Conservation (phyloP, 2,888 invertebrate species). For the Rhyacophila evoluta region DNA sequence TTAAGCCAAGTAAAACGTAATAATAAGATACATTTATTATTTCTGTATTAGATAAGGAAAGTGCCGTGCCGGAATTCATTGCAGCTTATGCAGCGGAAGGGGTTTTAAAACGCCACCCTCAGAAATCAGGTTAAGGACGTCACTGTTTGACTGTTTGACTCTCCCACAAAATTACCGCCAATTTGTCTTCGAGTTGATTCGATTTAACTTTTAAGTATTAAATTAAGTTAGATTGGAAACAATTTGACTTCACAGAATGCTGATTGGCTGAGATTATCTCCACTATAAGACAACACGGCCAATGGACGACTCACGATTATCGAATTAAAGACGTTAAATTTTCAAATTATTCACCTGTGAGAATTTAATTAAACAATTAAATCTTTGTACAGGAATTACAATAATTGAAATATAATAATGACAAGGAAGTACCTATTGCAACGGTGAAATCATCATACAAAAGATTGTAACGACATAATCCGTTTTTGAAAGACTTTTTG, state of each 20-base stretch:
- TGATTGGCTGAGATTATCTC: conserved; percentile 52
- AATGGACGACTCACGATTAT: background rate
- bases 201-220: conserved; percentile 52
- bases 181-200: conserved; percentile 52
- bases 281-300: conserved; percentile 25
- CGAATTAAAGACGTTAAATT: background rate
- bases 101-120: background rate
- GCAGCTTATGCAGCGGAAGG: background rate
- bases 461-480: no score
- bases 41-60: no score
- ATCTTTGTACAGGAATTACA: no score
- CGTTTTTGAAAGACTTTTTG: no score
- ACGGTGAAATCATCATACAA: no score
- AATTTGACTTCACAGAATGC: conserved; percentile 52
- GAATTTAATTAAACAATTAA: no score
- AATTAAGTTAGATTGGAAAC: conserved; percentile 54
- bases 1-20: no score
- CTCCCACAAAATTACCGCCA: conserved; percentile 50
- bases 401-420: no score
- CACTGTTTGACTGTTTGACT: conserved; percentile 20
- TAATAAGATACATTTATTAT: no score
- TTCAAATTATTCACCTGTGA: no score
- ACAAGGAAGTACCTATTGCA: no score
- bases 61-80: background rate
- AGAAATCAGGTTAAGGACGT: background rate